Base-by-base conservation (phyloP, 2,113 vertebrate genomes). In the Cheirogaleus medius region DNA sequence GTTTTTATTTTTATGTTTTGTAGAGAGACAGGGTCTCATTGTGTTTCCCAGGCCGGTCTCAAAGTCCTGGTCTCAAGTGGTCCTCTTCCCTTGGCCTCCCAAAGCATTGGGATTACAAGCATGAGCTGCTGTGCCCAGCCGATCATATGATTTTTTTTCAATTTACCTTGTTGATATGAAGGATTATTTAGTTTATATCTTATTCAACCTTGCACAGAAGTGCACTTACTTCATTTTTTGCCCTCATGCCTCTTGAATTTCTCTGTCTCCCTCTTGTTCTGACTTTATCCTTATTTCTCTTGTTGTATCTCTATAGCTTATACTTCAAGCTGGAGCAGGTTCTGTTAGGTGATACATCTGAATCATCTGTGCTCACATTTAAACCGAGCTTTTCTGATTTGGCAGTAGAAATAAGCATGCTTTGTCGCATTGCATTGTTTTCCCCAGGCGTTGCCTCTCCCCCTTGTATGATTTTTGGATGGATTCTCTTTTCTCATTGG, bases 381-480 rank as follows among this genome's bases (percentile, higher is more conserved):
- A 23, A 37, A 54, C 8, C 11, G 73, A 8, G 9, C 34, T 60
- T 71, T 78, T 74, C 54, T 68, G n/a, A 14, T 17, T 71, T 54
- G 76, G 47, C 6, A 3, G 1, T 12, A 8, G 25, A 80, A 58
- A 3, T 49, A 3, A 25, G 21, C 56, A 68, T 29, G 44, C n/a
- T n/a, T 6, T 15, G 8, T 8, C 7, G 1, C n/a, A 11, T 5
- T 13, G 37, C n/a, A 0, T 6, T 64, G 25, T 44, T 84, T 15
- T 37, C 60, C 4, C 18, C 15, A 37, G 77, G 5, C 13, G 13
- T 42, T 60, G 34, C 12, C 23, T 34, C 4, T 68, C 42, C 11
- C 83, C 13, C 49, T 15, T 52, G 2, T 32, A 12, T 73, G 20
- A n/a, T n/a, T 78, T 88, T 77, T n/a, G 21, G 29, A 2, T 49